phyloP scores from a whole-genome alignment of 1,140 invertebrate species.

The Ptiloglossa arizonensis region DNA sequence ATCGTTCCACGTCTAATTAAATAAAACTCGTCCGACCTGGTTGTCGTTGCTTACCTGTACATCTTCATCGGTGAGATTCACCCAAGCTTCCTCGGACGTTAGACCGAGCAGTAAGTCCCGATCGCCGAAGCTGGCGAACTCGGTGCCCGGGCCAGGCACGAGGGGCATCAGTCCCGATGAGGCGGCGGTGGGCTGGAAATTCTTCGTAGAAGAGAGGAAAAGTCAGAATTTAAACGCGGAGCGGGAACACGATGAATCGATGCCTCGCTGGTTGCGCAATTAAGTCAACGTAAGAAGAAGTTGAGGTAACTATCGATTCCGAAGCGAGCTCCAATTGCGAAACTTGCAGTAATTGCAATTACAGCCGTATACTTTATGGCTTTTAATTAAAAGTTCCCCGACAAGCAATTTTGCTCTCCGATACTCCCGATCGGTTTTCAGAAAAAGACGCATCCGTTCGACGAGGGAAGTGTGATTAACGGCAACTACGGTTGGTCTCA shows the following conservation, averaged over 20 bases:
- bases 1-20: neutral
- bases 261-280: slow-evolving; percentile 1
- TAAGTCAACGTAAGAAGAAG: slow-evolving; percentile 20
- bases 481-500: neutral
- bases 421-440: slow-evolving; percentile 16
- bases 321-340: slow-evolving; percentile 11
- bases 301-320: slow-evolving; percentile 41
- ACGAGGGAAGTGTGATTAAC: slow-evolving; percentile 7
- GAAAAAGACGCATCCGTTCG: neutral
- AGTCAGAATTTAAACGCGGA: neutral
- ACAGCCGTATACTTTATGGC: slow-evolving; percentile 31
- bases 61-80: slow-evolving; percentile 78
- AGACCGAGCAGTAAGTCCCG: slow-evolving; percentile 90
- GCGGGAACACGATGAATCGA: neutral
- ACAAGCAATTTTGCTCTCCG: slow-evolving; percentile 9
- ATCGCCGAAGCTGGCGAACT: slow-evolving; percentile 92
- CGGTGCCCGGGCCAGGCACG: slow-evolving; percentile 84
- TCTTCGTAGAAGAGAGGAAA: slow-evolving; percentile 58
- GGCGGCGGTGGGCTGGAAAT: slow-evolving; percentile 78
- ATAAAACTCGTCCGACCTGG: neutral
- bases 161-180: slow-evolving; percentile 78
- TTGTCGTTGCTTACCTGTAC: slow-evolving; percentile 68
- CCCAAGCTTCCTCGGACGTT: slow-evolving; percentile 83
- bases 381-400: slow-evolving; percentile 49
- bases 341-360: slow-evolving; percentile 31